A percentile compares a stretch with the other conserved stretches of the same genome.
Conservation (phyloP, 2,113 vertebrate species). For the Galbula dea region DNA sequence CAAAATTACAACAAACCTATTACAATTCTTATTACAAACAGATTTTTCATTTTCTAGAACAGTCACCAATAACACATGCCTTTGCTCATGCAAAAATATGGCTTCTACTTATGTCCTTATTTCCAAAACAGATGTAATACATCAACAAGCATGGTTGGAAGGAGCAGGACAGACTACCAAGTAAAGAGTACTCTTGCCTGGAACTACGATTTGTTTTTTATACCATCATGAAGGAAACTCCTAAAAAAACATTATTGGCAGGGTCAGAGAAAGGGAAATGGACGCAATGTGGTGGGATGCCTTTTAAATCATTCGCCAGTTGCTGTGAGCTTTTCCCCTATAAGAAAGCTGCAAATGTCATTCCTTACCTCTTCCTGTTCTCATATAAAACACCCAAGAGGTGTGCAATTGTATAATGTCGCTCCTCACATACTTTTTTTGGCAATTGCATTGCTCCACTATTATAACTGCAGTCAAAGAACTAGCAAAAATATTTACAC, state of each 20-base stretch:
- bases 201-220: neutral
- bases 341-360: neutral
- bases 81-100: neutral
- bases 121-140: constrained; percentile 29
- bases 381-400: neutral
- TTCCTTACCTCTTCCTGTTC: neutral
- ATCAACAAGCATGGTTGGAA: neutral
- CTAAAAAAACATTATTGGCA: neutral
- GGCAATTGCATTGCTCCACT: neutral
- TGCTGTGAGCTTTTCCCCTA: neutral
- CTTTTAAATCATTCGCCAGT: neutral
- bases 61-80: neutral
- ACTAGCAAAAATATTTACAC: neutral
- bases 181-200: neutral
- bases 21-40: constrained; percentile 13
- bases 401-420: too few species aligned
- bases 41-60: constrained; percentile 49
- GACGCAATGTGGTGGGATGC: neutral
- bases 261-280: neutral
- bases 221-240: neutral
- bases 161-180: neutral
- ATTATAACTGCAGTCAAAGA: neutral
- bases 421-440: neutral
- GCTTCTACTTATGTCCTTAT: neutral
- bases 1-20: neutral